Evolutionary conservation across 2,888 invertebrate genomes (phyloP).

Genomic region (Nephrotoma guestfalica): DNA sequence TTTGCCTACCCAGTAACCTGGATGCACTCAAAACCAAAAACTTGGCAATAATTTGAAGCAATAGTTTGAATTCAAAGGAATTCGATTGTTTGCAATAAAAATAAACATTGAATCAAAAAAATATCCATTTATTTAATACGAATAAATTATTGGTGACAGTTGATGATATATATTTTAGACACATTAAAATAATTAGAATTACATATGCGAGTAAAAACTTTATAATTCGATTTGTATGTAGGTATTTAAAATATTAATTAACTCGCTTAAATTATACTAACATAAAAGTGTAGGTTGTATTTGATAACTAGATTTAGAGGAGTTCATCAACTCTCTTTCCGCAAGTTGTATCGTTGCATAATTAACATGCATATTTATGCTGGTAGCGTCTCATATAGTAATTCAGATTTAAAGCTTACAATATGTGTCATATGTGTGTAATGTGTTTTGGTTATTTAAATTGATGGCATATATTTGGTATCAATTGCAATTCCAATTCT

Average conservation of each 20-base stretch:
- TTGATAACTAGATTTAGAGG: not conserved
- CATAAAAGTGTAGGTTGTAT: not conserved
- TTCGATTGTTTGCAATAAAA: no score
- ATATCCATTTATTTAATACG: no score
- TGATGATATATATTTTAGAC: not conserved
- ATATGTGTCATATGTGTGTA: not conserved
- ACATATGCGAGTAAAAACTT: not conserved
- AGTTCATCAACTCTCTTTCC: not conserved
- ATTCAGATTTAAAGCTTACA: not conserved
- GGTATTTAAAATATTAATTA: not conserved
- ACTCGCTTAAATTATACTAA: not conserved
- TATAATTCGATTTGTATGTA: not conserved
- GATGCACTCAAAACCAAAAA: no score
- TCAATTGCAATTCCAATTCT: not conserved
- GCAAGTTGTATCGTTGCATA: not conserved
- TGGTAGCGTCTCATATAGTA: not conserved
- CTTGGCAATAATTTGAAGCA: no score
- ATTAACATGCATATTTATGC: not conserved
- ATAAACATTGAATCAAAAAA: no score
- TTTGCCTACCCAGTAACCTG: no score
- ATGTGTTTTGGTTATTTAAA: not conserved
- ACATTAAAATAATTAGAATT: not conserved
- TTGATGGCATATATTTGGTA: not conserved
- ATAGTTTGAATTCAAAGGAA: no score
- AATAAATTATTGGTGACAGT: not conserved